These are phyloP conservation scores for Sorex fumeus DNA, from an alignment of 2,113 vertebrate genomes.

Conservation along the genomic window DNA sequence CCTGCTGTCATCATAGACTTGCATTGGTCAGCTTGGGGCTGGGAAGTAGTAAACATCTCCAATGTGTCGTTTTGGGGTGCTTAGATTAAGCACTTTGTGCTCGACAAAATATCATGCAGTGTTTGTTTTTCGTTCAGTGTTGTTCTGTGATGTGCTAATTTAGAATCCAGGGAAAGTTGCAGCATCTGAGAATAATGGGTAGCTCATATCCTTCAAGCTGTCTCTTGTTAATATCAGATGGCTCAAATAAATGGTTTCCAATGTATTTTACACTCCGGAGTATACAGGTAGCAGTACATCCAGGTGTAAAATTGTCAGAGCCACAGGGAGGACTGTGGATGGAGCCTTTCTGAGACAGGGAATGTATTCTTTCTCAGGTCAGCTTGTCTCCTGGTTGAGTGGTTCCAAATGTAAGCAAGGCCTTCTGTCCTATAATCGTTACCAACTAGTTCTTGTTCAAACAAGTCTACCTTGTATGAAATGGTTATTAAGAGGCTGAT, in stretches of 20 bases:
- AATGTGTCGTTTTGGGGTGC: no score
- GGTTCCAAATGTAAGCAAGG: not conserved
- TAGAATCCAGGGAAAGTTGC: not conserved
- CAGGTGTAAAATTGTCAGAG: not conserved
- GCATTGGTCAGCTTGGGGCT: not conserved
- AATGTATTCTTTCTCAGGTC: not conserved
- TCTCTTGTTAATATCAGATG: conserved; percentile 16
- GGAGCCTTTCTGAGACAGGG: not conserved
- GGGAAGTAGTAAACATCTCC: not conserved
- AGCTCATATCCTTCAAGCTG: not conserved
- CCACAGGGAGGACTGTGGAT: no score
- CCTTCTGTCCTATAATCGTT: not conserved
- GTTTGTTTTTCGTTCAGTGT: not conserved
- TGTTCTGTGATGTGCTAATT: conserved; percentile 31
- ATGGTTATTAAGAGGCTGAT: not conserved
- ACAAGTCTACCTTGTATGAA: conserved; percentile 17
- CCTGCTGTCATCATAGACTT: not conserved
- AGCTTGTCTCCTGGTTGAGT: not conserved
- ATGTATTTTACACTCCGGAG: not conserved
- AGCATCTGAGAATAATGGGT: conserved; percentile 12
- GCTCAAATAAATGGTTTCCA: not conserved
- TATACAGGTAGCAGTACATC: not conserved
- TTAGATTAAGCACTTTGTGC: not conserved
- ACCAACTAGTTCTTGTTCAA: not conserved
- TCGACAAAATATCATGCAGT: not conserved